These are phyloP conservation scores for Megalops atlanticus DNA, from an alignment of 2,113 vertebrate genomes.

Conservation along the genomic window DNA sequence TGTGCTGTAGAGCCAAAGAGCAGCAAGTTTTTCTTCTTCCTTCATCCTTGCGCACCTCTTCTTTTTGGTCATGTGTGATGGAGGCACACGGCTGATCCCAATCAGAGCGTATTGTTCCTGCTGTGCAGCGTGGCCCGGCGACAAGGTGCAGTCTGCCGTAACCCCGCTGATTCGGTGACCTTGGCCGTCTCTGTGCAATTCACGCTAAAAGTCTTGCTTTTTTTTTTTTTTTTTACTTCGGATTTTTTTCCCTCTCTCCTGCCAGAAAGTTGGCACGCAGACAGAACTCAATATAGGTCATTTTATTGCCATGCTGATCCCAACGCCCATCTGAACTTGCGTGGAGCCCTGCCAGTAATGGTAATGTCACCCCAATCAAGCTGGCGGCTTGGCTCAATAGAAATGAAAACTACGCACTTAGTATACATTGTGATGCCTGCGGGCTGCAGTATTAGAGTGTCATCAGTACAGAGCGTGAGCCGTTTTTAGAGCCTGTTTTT, in stretches of 20 bases:
- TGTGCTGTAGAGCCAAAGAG: too few species aligned
- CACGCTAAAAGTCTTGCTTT: conserved; percentile 62
- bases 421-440: conserved; percentile 66
- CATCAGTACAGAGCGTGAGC: conserved; percentile 61
- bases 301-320: conserved; percentile 76
- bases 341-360: conserved; percentile 72
- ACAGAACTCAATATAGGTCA: conserved; percentile 73
- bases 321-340: conserved; percentile 65
- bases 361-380: conserved; percentile 79
- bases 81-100: neutral
- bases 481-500: conserved; percentile 65
- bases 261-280: conserved; percentile 60
- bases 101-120: conserved; percentile 53
- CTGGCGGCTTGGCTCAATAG: conserved; percentile 68
- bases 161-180: conserved; percentile 65
- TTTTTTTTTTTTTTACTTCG: conserved; percentile 37
- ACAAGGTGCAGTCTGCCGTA: conserved; percentile 56
- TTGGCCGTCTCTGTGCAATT: conserved; percentile 64
- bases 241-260: neutral
- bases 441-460: conserved; percentile 59
- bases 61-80: too few species aligned
- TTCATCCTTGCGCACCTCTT: conserved; percentile 27
- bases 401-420: conserved; percentile 70
- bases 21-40: too few species aligned
- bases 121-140: conserved; percentile 36